A percentile compares a stretch with the other conserved stretches of the same genome.
Conservation (phyloP, 2,797 vertebrate species). For the Ispidina lecontei region DNA sequence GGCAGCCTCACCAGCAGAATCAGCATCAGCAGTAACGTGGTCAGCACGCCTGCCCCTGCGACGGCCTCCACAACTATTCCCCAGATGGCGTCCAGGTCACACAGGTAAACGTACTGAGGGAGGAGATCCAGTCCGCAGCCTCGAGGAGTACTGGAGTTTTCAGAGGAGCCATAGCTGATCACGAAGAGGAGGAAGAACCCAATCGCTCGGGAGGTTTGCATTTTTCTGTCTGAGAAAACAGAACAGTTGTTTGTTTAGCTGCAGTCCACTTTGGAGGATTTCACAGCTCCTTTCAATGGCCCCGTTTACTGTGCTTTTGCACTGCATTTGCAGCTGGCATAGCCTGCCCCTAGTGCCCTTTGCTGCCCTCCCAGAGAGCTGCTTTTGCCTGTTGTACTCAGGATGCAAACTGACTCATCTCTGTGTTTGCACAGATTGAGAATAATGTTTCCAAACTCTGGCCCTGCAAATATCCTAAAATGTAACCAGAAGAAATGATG, state of each 20-base stretch:
- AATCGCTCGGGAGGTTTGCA: conserved; percentile 76
- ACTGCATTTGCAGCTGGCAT: background rate
- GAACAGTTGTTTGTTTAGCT: background rate
- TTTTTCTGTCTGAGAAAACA: conserved; percentile 74
- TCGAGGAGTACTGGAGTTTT: conserved; percentile 84
- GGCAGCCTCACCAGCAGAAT: conserved; percentile 90
- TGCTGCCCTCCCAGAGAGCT: conserved; percentile 16
- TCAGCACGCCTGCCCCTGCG: conserved; percentile 87
- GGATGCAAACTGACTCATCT: background rate
- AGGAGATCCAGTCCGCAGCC: conserved; percentile 91
- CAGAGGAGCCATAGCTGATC: conserved; percentile 82
- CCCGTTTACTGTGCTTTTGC: background rate
- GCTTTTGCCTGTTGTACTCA: background rate
- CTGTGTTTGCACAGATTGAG: background rate
- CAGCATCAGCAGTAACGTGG: conserved; percentile 85
- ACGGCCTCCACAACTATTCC: conserved; percentile 91
- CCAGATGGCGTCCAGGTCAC: conserved; percentile 95
- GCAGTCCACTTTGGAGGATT: background rate
- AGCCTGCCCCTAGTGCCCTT: background rate
- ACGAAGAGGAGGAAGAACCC: conserved; percentile 84
- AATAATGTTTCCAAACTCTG: background rate
- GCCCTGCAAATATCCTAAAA: background rate
- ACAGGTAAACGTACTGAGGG: conserved; percentile 90
- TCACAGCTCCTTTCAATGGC: background rate
- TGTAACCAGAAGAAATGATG: background rate